Conservation (phyloP, 2,888 invertebrate genomes). For the Lasioglossum vierecki region DNA sequence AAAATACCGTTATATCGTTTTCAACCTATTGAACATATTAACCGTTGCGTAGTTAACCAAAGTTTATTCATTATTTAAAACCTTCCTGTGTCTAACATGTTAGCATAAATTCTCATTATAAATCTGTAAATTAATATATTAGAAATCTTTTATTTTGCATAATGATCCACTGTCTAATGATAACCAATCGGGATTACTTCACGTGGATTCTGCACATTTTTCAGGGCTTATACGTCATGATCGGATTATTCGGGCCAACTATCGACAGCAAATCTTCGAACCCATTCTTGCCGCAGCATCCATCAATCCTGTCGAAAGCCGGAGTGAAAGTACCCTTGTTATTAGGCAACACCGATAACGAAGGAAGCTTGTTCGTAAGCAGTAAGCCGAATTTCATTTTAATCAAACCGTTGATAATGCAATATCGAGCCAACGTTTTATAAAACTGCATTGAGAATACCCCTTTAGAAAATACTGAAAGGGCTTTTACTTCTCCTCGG, state of each 20-base stretch:
- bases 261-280: constrained; percentile 70
- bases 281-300: constrained; percentile 71
- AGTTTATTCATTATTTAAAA: no score
- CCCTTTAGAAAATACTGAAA: not conserved
- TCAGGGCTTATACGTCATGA: not conserved
- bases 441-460: not conserved
- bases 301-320: constrained; percentile 36
- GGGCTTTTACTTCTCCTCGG: not conserved
- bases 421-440: not conserved
- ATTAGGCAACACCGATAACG: constrained; percentile 72
- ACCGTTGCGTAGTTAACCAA: no score
- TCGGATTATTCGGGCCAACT: constrained; percentile 66
- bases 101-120: no score
- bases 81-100: no score
- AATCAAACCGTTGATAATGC: not conserved
- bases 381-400: constrained; percentile 28
- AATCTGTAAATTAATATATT: no score
- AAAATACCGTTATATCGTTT: no score
- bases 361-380: constrained; percentile 63
- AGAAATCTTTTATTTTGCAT: no score
- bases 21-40: no score
- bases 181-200: not conserved
- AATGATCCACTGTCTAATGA: not conserved
- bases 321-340: constrained; percentile 75
- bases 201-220: not conserved